A percentile compares a stretch with the other conserved stretches of the same genome.
phyloP scores from a whole-genome alignment of 2,888 invertebrate genomes.

The Selenia dentaria region DNA sequence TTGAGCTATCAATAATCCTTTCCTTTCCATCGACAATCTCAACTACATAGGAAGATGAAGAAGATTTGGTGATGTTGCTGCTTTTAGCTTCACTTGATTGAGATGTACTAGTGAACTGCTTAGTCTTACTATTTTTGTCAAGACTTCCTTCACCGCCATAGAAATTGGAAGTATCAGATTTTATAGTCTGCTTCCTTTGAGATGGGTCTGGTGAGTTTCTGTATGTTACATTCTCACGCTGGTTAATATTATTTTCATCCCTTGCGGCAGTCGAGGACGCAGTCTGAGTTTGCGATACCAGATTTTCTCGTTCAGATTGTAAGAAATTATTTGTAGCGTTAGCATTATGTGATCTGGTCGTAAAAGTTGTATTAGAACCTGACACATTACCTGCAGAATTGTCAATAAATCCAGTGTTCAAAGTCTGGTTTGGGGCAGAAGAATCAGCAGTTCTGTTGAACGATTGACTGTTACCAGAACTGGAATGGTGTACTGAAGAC shows the following conservation, averaged over 20 bases:
- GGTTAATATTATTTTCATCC: conserved; percentile 54
- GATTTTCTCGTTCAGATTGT: conserved; percentile 70
- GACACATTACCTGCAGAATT: conserved; percentile 49
- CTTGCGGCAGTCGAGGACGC: conserved; percentile 38
- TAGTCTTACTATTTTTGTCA: conserved; percentile 61
- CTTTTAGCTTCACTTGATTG: conserved; percentile 80
- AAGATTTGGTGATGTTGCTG: conserved; percentile 83
- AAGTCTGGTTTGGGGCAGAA: conserved; percentile 62
- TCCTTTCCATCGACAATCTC: conserved; percentile 88
- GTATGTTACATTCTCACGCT: conserved; percentile 59
- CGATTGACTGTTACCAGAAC: conserved; percentile 65
- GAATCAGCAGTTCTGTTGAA: conserved; percentile 70
- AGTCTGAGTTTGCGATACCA: conserved; percentile 55
- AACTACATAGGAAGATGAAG: conserved; percentile 86
- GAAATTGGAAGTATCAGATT: conserved; percentile 66
- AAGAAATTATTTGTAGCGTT: conserved; percentile 70
- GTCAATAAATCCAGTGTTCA: conserved; percentile 76
- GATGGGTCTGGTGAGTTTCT: conserved; percentile 57
- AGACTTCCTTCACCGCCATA: conserved; percentile 67
- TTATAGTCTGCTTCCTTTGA: conserved; percentile 54
- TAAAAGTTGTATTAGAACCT: conserved; percentile 50
- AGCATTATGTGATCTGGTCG: conserved; percentile 63
- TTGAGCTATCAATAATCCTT: conserved; percentile 84
- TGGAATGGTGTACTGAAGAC: conserved; percentile 68
- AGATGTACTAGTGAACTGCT: conserved; percentile 67